Evolutionary conservation across 2,888 invertebrate species (phyloP).

Genomic region (Ommatoiulus sabulosus): DNA sequence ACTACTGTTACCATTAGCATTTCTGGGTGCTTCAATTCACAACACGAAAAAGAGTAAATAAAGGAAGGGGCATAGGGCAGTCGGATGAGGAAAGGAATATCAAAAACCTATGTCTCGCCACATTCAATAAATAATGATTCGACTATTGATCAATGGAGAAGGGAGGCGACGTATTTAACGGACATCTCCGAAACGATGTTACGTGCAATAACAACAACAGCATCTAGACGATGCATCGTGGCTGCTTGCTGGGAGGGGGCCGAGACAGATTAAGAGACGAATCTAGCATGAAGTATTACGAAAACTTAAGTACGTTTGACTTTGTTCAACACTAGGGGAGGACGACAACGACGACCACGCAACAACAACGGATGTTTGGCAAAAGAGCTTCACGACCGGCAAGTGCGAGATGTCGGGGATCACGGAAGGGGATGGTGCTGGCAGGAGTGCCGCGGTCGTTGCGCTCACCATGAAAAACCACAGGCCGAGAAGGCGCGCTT

Average conservation of each 20-base stretch:
- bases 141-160: background rate
- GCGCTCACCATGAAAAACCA: background rate
- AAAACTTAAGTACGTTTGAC: background rate
- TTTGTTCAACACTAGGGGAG: constrained; percentile 5
- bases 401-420: background rate
- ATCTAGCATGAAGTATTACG: constrained; percentile 9
- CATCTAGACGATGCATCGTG: background rate
- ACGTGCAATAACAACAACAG: background rate
- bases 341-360: background rate
- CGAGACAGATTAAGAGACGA: background rate
- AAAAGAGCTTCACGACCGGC: background rate
- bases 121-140: constrained; percentile 19
- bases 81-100: background rate
- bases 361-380: background rate
- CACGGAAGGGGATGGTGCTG: background rate
- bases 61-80: background rate
- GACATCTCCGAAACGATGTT: background rate
- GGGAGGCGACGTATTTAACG: constrained; percentile 2
- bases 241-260: background rate
- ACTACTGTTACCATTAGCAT: background rate
- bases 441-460: background rate
- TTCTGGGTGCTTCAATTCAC: background rate
- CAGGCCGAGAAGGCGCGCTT: background rate
- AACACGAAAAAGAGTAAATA: background rate
- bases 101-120: background rate